These are phyloP conservation scores for Cepaea nemoralis DNA, from an alignment of 1,140 invertebrate species.

Conservation along the genomic window DNA sequence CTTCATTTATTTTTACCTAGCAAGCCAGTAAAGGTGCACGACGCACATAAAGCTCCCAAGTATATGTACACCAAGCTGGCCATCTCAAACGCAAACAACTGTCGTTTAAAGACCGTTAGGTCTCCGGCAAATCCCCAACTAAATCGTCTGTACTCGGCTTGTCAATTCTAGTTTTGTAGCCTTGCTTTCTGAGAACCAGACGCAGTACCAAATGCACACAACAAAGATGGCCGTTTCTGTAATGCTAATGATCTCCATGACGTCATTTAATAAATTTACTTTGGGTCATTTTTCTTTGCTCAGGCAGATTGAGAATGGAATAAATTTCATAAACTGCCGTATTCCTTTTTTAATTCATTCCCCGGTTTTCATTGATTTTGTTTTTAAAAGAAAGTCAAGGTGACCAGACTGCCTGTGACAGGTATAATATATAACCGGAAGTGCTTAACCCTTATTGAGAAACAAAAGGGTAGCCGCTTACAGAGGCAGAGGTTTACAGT, in stretches of 20 bases:
- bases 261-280: constrained; percentile 35
- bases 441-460: too few species aligned
- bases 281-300: background rate
- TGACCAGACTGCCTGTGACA: background rate
- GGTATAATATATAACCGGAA: background rate
- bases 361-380: too few species aligned
- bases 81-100: background rate
- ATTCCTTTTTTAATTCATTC: background rate
- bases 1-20: too few species aligned
- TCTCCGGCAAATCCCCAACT: background rate
- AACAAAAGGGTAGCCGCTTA: too few species aligned
- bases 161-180: background rate
- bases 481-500: too few species aligned
- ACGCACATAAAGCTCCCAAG: background rate
- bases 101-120: background rate
- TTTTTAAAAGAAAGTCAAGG: background rate
- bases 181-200: too few species aligned
- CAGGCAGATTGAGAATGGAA: background rate
- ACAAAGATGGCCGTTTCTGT: constrained; percentile 47
- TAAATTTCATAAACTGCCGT: background rate
- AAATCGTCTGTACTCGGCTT: background rate
- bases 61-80: background rate
- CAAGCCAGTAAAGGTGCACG: constrained; percentile 6
- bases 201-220: too few species aligned
- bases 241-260: constrained; percentile 49